A percentile compares a stretch with the other conserved stretches of the same genome.
Conservation (phyloP, 2,113 vertebrate genomes). For the Typhlomys cinereus region DNA sequence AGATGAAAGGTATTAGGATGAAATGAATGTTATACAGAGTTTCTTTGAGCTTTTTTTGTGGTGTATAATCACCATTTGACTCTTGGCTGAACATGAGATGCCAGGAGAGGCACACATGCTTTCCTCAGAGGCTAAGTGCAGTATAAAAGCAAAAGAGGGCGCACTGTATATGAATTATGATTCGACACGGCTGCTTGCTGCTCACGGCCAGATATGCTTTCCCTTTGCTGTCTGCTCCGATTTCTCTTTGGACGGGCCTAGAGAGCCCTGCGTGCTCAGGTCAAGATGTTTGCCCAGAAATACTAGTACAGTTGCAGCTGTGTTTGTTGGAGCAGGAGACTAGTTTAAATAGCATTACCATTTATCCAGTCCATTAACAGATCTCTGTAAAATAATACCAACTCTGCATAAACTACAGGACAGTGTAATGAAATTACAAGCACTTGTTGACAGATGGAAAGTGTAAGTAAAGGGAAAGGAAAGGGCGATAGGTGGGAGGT, state of each 20-base stretch:
- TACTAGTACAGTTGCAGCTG: conserved; percentile 90
- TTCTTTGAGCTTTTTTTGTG: conserved; percentile 80
- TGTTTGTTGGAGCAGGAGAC: conserved; percentile 88
- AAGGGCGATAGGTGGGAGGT: conserved; percentile 74
- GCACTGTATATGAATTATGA: conserved; percentile 87
- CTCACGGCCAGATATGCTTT: conserved; percentile 83
- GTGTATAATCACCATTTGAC: conserved; percentile 84
- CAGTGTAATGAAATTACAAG: conserved; percentile 89
- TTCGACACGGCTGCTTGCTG: conserved; percentile 85
- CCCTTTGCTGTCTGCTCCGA: conserved; percentile 88
- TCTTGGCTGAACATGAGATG: conserved; percentile 84
- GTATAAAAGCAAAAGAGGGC: conserved; percentile 84
- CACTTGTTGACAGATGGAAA: conserved; percentile 87
- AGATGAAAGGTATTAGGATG: conserved; percentile 45
- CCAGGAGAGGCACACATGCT: conserved; percentile 83
- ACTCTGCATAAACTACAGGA: conserved; percentile 88
- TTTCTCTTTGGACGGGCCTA: conserved; percentile 86
- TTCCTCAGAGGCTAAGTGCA: conserved; percentile 79
- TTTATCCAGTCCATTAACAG: conserved; percentile 92
- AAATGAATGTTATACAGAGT: conserved; percentile 13
- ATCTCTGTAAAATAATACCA: conserved; percentile 92
- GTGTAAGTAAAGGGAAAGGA: conserved; percentile 83
- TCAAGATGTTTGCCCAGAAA: conserved; percentile 91
- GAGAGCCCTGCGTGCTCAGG: conserved; percentile 84
- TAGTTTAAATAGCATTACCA: conserved; percentile 91